Evolutionary conservation across 2,797 vertebrate genomes (phyloP), one percentile per base, ranked within the genome.

Genomic region (Lemur catta): DNA sequence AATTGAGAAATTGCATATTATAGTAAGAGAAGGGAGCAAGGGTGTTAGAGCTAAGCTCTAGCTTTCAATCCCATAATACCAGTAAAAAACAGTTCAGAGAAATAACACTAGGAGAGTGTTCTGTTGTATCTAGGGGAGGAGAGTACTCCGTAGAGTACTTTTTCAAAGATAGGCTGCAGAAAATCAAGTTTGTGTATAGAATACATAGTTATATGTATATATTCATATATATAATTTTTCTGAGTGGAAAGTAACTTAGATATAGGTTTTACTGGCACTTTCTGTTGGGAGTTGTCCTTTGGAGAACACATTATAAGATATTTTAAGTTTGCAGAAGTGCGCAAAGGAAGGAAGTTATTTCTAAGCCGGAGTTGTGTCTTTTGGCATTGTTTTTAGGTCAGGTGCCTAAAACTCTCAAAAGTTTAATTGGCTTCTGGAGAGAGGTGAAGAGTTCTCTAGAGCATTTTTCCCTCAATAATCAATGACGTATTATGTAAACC

Each of bases 251-350:
- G 46, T 72, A 86, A 84, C 85, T 91, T 81, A 61, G 33, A 38
- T 86, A 17, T 55, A 1, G 2, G 35, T 85, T 97, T 93, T 85
- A 75, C 33, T 89, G 13, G 81, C 18, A 7, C 71, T 84, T 94
- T 96, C 85, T 93, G 59, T 75, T 78, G 28, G 46, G 48, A 38
- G 15, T 91, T 76, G 22, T 76, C 74, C 30, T 96, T 90, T 97
- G 7, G 55, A 81, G n/a, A 91, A 22, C 10, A 78, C 20, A n/a
- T 94, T 75, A 33, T 67, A 59, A 48, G 41, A 7, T 91, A 22
- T 43, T 85, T 97, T 6, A 95, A 72, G 55, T 84, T 46, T 78
- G 2, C 46, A 67, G 13, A 81, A 72, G 13, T 22, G 9, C 89
- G 35, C 52, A 57, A 59, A 90, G 38, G 69, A 91, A 95, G 71